These are phyloP conservation scores for Danio choprae DNA, from an alignment of 2,797 vertebrate genomes.

Conservation along the genomic window DNA sequence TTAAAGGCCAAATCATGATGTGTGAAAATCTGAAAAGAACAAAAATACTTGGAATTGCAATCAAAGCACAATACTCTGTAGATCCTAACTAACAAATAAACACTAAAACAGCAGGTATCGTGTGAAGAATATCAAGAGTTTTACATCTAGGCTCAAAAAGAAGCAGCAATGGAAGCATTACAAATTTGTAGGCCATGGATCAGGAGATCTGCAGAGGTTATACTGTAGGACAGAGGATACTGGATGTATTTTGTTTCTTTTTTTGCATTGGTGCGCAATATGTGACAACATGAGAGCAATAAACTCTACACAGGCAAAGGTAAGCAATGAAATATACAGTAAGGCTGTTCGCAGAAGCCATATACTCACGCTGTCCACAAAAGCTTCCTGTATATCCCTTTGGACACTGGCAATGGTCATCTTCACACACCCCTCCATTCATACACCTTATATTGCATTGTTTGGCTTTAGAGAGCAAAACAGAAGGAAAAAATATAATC, in stretches of 20 bases:
- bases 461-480: constrained; percentile 66
- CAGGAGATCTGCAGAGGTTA: not conserved
- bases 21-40: no score
- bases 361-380: constrained; percentile 83
- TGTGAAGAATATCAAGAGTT: not conserved
- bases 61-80: not conserved
- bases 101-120: not conserved
- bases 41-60: not conserved
- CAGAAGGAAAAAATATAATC: not conserved
- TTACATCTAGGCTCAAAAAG: not conserved
- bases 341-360: no score
- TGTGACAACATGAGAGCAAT: not conserved
- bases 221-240: not conserved
- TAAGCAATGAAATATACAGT: not conserved
- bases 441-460: constrained; percentile 82
- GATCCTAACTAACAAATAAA: not conserved
- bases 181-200: not conserved
- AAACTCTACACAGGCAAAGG: not conserved
- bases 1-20: no score
- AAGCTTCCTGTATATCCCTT: constrained; percentile 80
- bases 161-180: no score
- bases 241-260: not conserved
- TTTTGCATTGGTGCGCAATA: not conserved
- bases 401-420: constrained; percentile 80
- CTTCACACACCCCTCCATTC: constrained; percentile 79